Percentiles rank a stretch among this genome's conserved stretches.
These are phyloP conservation scores for Heliocidaris erythrogramma DNA, from an alignment of 35 echinoderm and acorn worm species.

Conservation along the genomic window DNA sequence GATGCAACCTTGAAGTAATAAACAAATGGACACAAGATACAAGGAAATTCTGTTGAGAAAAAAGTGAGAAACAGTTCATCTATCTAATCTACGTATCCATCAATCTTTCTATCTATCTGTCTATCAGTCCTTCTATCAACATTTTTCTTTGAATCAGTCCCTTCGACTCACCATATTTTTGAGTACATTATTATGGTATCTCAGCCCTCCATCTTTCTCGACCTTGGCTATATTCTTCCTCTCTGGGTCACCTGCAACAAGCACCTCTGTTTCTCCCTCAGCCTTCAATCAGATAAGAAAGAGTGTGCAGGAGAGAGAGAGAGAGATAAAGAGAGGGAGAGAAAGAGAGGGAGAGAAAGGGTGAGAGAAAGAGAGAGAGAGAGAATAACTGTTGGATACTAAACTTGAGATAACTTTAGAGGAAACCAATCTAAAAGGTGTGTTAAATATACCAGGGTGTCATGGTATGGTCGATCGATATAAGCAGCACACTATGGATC, in stretches of 20 bases:
- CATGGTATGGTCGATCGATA: too few relatives aligned
- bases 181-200: conserved; percentile 83
- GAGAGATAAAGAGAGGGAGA: too few relatives aligned
- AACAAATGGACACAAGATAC: background rate
- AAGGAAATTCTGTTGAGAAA: background rate
- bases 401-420: too few relatives aligned
- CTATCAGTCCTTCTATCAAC: background rate
- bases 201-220: conserved; percentile 75
- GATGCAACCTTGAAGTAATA: background rate
- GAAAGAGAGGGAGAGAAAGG: too few relatives aligned
- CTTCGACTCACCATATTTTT: conserved; percentile 76
- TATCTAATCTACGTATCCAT: background rate
- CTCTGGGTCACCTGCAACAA: conserved; percentile 89
- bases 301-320: too few relatives aligned
- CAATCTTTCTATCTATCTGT: too few relatives aligned
- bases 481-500: too few relatives aligned
- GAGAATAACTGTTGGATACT: too few relatives aligned
- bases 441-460: too few relatives aligned
- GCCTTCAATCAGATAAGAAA: conserved; percentile 75
- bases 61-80: background rate
- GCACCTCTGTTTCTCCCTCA: conserved; percentile 79
- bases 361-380: too few relatives aligned
- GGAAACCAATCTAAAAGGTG: too few relatives aligned
- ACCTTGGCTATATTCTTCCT: conserved; percentile 83
- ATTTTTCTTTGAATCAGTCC: too few relatives aligned